Conservation (phyloP, 2,888 invertebrate genomes). For the Drosophila buzzatii region DNA sequence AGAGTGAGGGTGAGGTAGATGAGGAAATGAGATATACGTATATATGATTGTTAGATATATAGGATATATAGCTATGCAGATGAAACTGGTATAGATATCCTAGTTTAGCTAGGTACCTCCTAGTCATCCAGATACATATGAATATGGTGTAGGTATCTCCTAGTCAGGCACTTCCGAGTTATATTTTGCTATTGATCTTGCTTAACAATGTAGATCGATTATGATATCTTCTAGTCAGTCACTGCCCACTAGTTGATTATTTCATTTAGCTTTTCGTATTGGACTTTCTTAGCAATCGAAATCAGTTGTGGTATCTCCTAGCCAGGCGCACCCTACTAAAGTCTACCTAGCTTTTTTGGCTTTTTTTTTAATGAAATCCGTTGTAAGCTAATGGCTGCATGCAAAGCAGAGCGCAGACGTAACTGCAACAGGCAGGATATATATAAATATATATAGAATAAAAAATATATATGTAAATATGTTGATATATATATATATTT, state of each 20-base stretch:
- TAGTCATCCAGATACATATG: too few relatives aligned
- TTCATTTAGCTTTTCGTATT: too few relatives aligned
- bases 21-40: too few relatives aligned
- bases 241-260: background rate
- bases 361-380: constrained; percentile 17
- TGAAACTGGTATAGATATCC: too few relatives aligned
- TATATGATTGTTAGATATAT: too few relatives aligned
- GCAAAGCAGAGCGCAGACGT: constrained; percentile 26
- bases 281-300: too few relatives aligned
- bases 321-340: background rate
- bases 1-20: background rate
- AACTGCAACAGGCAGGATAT: constrained; percentile 23
- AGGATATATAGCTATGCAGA: too few relatives aligned
- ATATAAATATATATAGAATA: background rate
- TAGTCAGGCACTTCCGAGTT: background rate
- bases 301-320: background rate
- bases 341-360: background rate
- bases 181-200: too few relatives aligned
- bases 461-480: background rate
- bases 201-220: background rate
- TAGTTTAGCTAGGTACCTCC: too few relatives aligned
- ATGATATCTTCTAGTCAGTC: background rate
- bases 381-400: constrained; percentile 22
- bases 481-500: background rate
- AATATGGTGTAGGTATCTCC: too few relatives aligned